phyloP scores from a whole-genome alignment of 2,113 vertebrate genomes.

The Pimephales promelas region DNA sequence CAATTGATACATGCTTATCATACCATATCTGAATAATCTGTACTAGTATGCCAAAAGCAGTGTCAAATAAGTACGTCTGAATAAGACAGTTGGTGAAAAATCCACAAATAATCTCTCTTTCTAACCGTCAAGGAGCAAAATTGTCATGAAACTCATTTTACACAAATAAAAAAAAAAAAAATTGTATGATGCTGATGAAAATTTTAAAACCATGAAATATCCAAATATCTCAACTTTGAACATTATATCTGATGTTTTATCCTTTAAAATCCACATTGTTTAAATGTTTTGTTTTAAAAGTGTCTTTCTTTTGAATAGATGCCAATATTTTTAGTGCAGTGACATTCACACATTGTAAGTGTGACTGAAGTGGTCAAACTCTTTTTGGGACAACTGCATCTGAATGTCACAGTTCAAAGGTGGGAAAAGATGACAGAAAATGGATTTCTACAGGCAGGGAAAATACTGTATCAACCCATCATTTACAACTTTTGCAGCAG shows the following conservation, averaged over 20 bases:
- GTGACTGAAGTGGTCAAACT: not conserved
- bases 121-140: not conserved
- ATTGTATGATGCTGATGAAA: not conserved
- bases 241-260: not conserved
- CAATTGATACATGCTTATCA: not conserved
- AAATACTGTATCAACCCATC: conserved; percentile 6
- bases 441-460: not conserved
- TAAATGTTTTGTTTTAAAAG: not conserved
- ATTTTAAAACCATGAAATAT: not conserved
- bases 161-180: not conserved
- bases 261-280: not conserved
- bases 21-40: not conserved
- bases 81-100: not conserved
- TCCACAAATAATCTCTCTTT: not conserved
- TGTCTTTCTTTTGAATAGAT: not conserved
- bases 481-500: not conserved
- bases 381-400: not conserved
- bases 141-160: not conserved
- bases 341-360: not conserved
- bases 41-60: not conserved
- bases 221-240: not conserved
- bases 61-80: not conserved
- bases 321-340: not conserved
- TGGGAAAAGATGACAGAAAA: conserved; percentile 7
- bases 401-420: conserved; percentile 1